Base-by-base conservation (phyloP, 2,113 vertebrate genomes). In the Trachemys scripta region DNA sequence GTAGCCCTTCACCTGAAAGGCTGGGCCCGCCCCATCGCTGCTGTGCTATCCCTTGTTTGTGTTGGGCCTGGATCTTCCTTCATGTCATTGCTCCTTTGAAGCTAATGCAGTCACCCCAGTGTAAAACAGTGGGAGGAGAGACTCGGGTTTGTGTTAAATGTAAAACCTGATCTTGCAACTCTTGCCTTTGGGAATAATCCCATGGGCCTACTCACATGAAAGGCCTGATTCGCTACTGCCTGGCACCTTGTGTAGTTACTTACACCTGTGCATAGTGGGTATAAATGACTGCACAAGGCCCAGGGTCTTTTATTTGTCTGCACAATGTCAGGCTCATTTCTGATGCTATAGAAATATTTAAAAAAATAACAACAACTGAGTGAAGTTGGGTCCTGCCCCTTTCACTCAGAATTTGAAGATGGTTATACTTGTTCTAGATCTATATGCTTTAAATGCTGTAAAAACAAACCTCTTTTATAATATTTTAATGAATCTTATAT, bases 401-500 rank as follows among this genome's bases (percentile, higher is more conserved):
- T 25, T 87, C 72, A 90, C 92, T 85, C n/a, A 31, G 0, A 0
- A 78, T 49, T 42, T 2, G 2, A 91, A 10, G 6, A 59, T 31
- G 49, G 62, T 24, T 1, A 0, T 49, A 80, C 57, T 81, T 86
- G 29, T 83, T 20, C 76, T 94, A 81, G 24, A 47, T 27, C 54
- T 91, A 57, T 1, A 38, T 56, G 89, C 69, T 85, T 79, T 96
- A 93, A 22, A 42, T 19, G 9, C 42, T 80, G 84, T 19, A 87
- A 90, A 38, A 82, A 10, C 80, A 62, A 82, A 83, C 17, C 19
- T 76, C 31, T 93, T 93, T 76, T 8, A 47, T 17, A 84, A 29
- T 51, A 54, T 89, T 95, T 42, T 94, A 97, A 95, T 89, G 24
- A 92, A 76, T 16, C 13, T 89, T 85, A 42, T 94, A 87, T 59